Evolutionary conservation across 2,888 invertebrate genomes (phyloP), one percentile per base, ranked within the genome.

Genomic region (Parnassius orleans): DNA sequence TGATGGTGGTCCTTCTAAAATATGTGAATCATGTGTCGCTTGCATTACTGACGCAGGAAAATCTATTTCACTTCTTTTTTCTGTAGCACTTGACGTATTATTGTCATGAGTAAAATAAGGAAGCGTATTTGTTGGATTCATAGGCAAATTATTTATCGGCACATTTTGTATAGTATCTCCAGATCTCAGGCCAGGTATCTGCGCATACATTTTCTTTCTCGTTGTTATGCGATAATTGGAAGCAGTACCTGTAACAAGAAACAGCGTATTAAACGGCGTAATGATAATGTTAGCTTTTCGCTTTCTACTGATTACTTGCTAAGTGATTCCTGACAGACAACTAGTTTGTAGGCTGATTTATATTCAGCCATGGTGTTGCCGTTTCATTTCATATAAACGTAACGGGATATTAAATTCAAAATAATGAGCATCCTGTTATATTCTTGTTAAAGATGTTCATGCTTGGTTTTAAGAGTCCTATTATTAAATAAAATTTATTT

Each of bases 131-230:
- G 10, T 15, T 9, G 15, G 10, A 2, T 43, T 50, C 7, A 53
- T 42, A 5, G 59, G 59, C 9, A 46, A n/a, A 33, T 61, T 51
- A 19, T 53, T 43, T 3, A 48, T 41, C 1, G 56, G 11, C 33
- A 51, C 12, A 53, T 54, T 58, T 10, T 63, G 62, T 1, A 46
- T 41, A 2, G 19, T 53, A 47, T 84, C 84, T 3, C 83, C 81
- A 9, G 95, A 83, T 33, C 95, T 84, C 5, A 96, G 78, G 1
- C 96, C 96, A 0, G 96, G 96, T 72, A 95, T 94, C 73, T 94
- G 95, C 0, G 96, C 96, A 81, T 97, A 96, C 5, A 93, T 87
- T 74, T 95, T 94, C 78, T 95, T 94, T 71, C 93, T 93, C 5
- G 94, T 94, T 0, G 94, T 89, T 61, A 96, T 92, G 46, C 96